These are phyloP conservation scores for Silurus glanis DNA, from an alignment of 2,113 vertebrate species.

Conservation along the genomic window DNA sequence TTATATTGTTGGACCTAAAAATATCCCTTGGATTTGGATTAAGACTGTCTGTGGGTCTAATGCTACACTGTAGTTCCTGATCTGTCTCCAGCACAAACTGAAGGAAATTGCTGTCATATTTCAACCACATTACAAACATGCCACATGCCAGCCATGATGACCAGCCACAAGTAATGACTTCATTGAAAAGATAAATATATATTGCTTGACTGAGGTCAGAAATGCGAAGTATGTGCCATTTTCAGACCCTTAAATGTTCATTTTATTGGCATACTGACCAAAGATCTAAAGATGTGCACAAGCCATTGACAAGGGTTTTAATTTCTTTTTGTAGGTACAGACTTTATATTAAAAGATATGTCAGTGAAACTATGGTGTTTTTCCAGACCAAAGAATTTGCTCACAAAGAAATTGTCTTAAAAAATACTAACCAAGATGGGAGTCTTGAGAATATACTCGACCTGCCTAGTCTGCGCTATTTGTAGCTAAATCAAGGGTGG, in stretches of 20 bases:
- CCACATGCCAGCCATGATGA: conserved; percentile 3
- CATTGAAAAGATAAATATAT: conserved; percentile 34
- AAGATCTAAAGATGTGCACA: conserved; percentile 18
- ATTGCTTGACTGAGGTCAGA: conserved; percentile 17
- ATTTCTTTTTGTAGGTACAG: conserved; percentile 1
- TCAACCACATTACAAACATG: conserved; percentile 37
- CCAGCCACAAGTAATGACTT: conserved; percentile 8
- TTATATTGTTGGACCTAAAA: not conserved
- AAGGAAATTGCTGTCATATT: conserved; percentile 38
- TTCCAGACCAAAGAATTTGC: conserved; percentile 5
- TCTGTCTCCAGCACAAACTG: conserved; percentile 5
- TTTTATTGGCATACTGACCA: not conserved
- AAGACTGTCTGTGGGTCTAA: conserved; percentile 13
- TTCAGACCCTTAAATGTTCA: conserved; percentile 4
- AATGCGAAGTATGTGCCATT: conserved; percentile 23
- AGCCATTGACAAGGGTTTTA: not conserved
- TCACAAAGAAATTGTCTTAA: conserved; percentile 18
- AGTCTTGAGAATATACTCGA: conserved; percentile 3
- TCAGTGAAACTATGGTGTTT: conserved; percentile 16
- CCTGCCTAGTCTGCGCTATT: conserved; percentile 23
- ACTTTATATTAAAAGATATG: conserved; percentile 8
- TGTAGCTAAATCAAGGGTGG: conserved; percentile 20
- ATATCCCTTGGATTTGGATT: conserved; percentile 16
- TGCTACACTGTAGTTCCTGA: not conserved
- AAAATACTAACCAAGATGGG: conserved; percentile 7